A percentile compares a stretch with the other conserved stretches of the same genome.
phyloP scores from a whole-genome alignment of 2,888 invertebrate species.

The Agrochola lychnidis region DNA sequence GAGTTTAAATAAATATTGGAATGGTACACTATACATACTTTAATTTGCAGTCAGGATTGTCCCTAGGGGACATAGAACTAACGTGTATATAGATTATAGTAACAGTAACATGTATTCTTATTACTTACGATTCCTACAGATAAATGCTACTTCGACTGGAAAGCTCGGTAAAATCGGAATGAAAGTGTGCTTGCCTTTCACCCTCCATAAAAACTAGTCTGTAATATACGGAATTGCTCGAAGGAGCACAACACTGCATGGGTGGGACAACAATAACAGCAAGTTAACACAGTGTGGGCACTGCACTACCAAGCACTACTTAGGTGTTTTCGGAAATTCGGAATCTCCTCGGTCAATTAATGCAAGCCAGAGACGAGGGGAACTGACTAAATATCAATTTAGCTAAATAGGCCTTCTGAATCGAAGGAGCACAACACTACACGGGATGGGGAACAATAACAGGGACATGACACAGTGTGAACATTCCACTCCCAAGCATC shows the following conservation, averaged over 20 bases:
- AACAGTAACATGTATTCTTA: slow-evolving; percentile 2
- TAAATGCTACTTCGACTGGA: slow-evolving; percentile 4
- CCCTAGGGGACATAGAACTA: background rate
- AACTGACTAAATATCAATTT: background rate
- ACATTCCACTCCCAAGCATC: background rate
- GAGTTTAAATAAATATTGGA: background rate
- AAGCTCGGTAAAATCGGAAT: slow-evolving; percentile 1
- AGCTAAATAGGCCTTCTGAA: background rate
- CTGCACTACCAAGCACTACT: background rate
- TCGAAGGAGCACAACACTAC: background rate
- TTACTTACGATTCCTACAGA: background rate
- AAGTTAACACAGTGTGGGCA: background rate
- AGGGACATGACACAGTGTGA: too few species aligned
- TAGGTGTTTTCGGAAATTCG: background rate
- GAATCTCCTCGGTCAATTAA: background rate
- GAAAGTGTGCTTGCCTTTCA: background rate
- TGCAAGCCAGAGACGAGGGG: background rate
- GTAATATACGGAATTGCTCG: background rate
- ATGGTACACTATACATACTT: background rate
- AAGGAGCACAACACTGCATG: background rate
- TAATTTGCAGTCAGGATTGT: slow-evolving; percentile 7
- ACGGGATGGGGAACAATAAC: too few species aligned
- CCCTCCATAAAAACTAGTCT: background rate
- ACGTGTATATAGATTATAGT: background rate
- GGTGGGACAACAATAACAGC: too few species aligned